phyloP scores from a whole-genome alignment of 2,888 invertebrate species.

The Danaus chrysippus region DNA sequence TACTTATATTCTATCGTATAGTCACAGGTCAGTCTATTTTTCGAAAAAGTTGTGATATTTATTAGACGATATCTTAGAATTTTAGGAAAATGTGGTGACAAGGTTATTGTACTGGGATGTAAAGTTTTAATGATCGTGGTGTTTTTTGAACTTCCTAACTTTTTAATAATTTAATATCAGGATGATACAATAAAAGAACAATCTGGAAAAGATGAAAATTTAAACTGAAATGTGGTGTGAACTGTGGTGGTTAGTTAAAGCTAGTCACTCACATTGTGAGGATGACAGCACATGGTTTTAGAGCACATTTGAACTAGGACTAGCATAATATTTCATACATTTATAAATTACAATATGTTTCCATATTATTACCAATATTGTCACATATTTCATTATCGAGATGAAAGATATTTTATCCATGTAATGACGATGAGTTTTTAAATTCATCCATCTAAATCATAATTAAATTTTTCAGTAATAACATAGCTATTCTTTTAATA shows the following conservation, averaged over 20 bases:
- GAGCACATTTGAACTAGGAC: neutral
- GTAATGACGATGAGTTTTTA: neutral
- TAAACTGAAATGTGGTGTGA: no score
- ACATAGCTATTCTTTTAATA: no score
- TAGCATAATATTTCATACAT: constrained; percentile 2
- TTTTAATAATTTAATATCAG: neutral
- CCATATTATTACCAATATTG: neutral
- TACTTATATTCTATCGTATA: constrained; percentile 44
- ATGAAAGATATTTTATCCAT: neutral
- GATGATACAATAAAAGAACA: no score
- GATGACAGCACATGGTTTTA: no score
- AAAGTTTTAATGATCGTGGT: neutral
- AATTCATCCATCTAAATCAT: neutral
- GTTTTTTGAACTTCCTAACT: neutral
- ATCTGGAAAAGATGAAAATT: no score
- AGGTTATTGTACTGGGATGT: no score
- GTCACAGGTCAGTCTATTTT: constrained; percentile 42
- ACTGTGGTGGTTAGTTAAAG: no score
- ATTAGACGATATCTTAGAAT: no score
- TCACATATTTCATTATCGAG: neutral
- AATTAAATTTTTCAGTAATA: neutral
- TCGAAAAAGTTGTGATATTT: constrained; percentile 35
- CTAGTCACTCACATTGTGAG: no score
- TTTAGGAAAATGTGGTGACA: no score
- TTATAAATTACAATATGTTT: neutral